Evolutionary conservation across 1,140 invertebrate genomes (phyloP), one percentile per base, ranked within the genome.

Genomic region (Meloidogyne hapla): DNA sequence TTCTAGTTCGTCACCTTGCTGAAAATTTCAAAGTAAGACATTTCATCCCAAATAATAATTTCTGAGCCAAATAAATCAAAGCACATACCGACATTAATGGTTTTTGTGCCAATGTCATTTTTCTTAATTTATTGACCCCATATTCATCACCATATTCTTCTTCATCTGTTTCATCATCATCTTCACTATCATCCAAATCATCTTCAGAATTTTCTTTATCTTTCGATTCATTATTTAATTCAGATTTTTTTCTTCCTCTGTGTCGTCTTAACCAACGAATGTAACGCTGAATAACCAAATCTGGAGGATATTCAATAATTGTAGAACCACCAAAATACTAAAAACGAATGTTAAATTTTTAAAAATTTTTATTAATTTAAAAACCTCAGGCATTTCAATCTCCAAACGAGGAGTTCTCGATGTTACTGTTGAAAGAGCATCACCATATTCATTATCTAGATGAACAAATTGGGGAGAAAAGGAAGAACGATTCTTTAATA

Each of bases 241-340:
- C 56, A 8, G 1, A 15, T 12, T 74, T 28, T 12, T 4, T 38
- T n/a, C 15, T 26, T 64, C 56, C 48, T 5, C 67, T 73, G 21
- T 76, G 71, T 38, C 63, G 69, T 77, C 90, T 61, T 21, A 45
- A 61, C 71, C 42, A 88, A 69, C 90, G 89, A 1, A 90, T 89
- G 48, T 91, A 87, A 40, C 89, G 87, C 81, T 89, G 87, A 26
- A 91, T 81, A 71, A 89, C 67, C 8, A 81, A 68, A 21, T 76
- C 23, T 42, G 86, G 82, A 23, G 75, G 75, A 66, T 77, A 77
- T 38, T 61, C 67, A 45, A 71, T 68, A 18, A 38, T 38, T 48
- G 69, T 26, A 9, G 77, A 45, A n/a, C 21, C 33, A 23, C 68
- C 73, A 68, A 26, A 73, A 33, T 73, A 73, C 45, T 71, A 61